phyloP scores from a whole-genome alignment of 2,888 invertebrate genomes.

The Pterostichus madidus region DNA sequence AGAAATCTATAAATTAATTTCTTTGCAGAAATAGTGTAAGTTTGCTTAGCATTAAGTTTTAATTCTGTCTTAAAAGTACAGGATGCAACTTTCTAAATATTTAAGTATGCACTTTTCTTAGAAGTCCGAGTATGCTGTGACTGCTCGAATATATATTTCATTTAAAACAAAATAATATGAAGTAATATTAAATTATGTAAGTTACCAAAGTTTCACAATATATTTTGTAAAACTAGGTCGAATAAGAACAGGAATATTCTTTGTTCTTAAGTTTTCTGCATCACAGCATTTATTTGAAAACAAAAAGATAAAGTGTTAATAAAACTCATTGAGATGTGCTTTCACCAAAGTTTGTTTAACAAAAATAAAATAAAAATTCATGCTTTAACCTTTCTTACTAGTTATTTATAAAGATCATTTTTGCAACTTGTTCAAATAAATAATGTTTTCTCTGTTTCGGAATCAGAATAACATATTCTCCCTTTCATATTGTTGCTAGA shows the following conservation, averaged over 20 bases:
- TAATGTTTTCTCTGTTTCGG: no score
- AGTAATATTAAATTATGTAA: conserved; percentile 44
- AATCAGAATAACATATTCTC: no score
- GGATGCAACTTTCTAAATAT: conserved; percentile 11
- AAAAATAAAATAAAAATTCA: neutral
- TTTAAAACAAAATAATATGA: conserved; percentile 39
- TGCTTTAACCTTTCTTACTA: neutral
- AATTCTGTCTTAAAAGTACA: neutral
- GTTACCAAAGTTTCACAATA: conserved; percentile 42
- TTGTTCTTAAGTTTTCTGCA: conserved; percentile 39
- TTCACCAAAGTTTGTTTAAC: conserved; percentile 30
- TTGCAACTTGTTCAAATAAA: no score
- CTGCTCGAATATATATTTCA: conserved; percentile 19
- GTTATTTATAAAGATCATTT: no score
- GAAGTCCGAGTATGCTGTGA: neutral
- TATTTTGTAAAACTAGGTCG: conserved; percentile 22
- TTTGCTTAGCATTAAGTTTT: no score
- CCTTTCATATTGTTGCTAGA: no score
- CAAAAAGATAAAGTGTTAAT: conserved; percentile 44
- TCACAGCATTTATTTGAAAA: conserved; percentile 40
- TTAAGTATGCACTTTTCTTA: neutral
- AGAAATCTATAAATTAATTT: no score
- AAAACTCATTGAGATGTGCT: conserved; percentile 33
- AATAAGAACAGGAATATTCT: conserved; percentile 30
- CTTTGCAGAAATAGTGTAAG: no score